A percentile compares a stretch with the other conserved stretches of the same genome.
Evolutionary conservation across 1,140 invertebrate species (phyloP).

Genomic region (Acromyrmex heyeri): DNA sequence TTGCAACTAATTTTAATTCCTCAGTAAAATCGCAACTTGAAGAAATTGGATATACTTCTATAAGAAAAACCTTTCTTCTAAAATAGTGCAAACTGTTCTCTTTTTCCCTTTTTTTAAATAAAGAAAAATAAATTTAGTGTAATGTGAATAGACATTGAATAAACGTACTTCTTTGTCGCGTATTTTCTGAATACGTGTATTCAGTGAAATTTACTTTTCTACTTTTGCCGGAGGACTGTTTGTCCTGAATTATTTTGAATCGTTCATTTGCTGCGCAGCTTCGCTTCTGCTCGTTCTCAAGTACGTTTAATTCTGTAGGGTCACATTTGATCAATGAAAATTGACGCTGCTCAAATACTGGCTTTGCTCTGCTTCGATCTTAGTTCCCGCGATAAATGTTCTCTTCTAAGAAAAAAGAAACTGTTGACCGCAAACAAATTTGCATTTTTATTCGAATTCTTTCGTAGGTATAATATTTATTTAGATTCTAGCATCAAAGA

Average conservation of each 20-base stretch:
- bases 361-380: not conserved
- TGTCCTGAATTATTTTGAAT: conserved; percentile 26
- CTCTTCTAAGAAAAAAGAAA: conserved; percentile 23
- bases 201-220: not conserved
- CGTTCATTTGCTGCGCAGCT: not conserved
- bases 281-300: conserved; percentile 3
- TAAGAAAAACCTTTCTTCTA: not conserved
- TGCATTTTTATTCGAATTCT: not conserved
- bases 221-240: not conserved
- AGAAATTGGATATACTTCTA: not conserved
- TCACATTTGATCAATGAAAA: conserved; percentile 48
- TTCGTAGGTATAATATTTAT: not conserved
- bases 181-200: not conserved
- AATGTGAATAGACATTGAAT: not conserved
- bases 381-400: conserved; percentile 22
- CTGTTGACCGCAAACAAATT: not conserved
- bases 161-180: not conserved
- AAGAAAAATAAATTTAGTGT: not conserved
- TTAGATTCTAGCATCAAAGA: not conserved
- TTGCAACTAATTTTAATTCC: not conserved
- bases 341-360: not conserved
- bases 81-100: not conserved
- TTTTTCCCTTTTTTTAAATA: not conserved
- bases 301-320: conserved; percentile 37
- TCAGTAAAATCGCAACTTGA: not conserved